Evolutionary conservation across 1,140 invertebrate genomes (phyloP).

Genomic region (Cotesia chilonis): DNA sequence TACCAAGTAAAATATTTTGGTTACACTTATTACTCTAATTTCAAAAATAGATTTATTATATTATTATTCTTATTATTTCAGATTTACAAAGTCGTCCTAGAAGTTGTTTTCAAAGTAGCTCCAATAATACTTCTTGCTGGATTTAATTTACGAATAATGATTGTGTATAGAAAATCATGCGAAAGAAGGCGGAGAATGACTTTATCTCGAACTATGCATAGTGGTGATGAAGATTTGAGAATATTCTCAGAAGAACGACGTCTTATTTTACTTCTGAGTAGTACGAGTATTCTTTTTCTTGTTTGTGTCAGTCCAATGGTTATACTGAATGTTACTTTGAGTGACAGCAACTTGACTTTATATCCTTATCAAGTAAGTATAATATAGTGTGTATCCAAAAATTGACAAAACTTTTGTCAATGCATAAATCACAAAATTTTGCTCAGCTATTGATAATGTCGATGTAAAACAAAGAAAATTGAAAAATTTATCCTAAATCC

Average conservation of each 20-base stretch:
- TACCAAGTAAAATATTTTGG: slow-evolving; percentile 60
- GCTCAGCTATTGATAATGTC: no score
- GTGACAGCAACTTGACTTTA: slow-evolving; percentile 69
- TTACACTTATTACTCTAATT: not conserved
- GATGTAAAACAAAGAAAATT: no score
- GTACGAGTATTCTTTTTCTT: slow-evolving; percentile 77
- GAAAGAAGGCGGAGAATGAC: slow-evolving; percentile 73
- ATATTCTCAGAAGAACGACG: slow-evolving; percentile 78
- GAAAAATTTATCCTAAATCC: no score
- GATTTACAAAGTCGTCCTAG: slow-evolving; percentile 72
- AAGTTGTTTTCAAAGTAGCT: slow-evolving; percentile 73
- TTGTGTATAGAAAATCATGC: slow-evolving; percentile 74
- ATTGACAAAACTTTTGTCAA: no score
- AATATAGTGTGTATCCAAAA: not conserved
- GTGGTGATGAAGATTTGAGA: slow-evolving; percentile 68
- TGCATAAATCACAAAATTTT: no score
- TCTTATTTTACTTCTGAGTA: slow-evolving; percentile 74
- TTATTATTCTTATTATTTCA: slow-evolving; percentile 45
- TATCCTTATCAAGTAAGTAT: slow-evolving; percentile 70
- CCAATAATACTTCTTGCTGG: slow-evolving; percentile 75
- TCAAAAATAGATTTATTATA: not conserved
- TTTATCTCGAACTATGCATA: slow-evolving; percentile 66
- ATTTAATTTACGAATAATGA: slow-evolving; percentile 76
- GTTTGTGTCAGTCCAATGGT: slow-evolving; percentile 81
- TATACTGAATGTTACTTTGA: slow-evolving; percentile 75